A percentile compares a stretch with the other conserved stretches of the same genome.
These are phyloP conservation scores for Corbicula japonica DNA, from an alignment of 2,888 invertebrate genomes.

Conservation along the genomic window DNA sequence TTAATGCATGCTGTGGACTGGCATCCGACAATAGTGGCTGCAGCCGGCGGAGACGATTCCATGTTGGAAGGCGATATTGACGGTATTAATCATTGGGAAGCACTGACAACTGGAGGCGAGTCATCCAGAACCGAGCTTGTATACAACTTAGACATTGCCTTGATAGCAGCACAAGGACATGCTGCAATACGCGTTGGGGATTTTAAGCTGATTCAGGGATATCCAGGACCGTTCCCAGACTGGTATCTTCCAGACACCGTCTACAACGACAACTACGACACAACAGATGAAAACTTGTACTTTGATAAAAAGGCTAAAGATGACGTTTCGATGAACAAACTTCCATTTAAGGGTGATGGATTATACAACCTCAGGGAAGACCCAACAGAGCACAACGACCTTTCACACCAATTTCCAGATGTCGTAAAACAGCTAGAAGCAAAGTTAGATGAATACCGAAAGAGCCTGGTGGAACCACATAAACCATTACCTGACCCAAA, in stretches of 20 bases:
- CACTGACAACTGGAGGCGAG: constrained; percentile 37
- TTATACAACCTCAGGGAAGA: constrained; percentile 51
- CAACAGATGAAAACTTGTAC: not conserved
- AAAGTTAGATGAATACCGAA: constrained; percentile 39
- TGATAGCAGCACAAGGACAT: constrained; percentile 24
- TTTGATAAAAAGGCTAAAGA: not conserved
- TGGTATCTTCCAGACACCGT: constrained; percentile 76
- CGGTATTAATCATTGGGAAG: constrained; percentile 70
- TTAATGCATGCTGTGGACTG: constrained; percentile 87
- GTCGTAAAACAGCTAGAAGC: constrained; percentile 40
- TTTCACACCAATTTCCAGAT: constrained; percentile 45
- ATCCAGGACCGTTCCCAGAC: constrained; percentile 79
- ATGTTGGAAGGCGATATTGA: constrained; percentile 45
- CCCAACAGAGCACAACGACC: constrained; percentile 61
- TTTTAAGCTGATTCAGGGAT: constrained; percentile 86
- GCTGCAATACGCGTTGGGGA: constrained; percentile 77
- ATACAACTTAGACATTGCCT: constrained; percentile 70
- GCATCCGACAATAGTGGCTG: constrained; percentile 86
- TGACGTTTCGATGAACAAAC: not conserved
- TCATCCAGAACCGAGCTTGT: constrained; percentile 68
- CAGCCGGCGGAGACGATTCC: constrained; percentile 80
- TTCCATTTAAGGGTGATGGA: constrained; percentile 8
- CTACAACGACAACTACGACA: not conserved
- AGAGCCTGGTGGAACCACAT: constrained; percentile 33
- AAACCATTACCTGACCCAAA: constrained; percentile 25